Base-by-base conservation (phyloP, 2,113 vertebrate species). In the Eudyptes chrysolophus region DNA sequence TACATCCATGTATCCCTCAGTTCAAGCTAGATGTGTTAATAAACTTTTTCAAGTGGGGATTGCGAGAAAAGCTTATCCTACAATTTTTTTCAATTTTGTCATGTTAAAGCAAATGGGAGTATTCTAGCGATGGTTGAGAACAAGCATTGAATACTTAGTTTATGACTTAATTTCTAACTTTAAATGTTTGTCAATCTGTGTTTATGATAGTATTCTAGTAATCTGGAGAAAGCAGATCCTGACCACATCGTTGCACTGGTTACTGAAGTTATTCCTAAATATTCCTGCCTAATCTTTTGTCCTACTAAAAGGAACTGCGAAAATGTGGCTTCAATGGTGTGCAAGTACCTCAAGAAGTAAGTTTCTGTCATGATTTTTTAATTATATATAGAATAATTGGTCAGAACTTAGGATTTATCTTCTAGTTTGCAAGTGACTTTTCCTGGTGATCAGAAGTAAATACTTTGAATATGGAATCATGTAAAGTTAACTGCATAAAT, bases 261-360 rank as follows among this genome's bases (percentile, higher is more conserved):
- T 84, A 99, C 99, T 34, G 99, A 99, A 97, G 99, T 99, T 68
- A 99, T 99, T 87, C 99, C 99, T 16, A 78, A 95, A 11, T 98
- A 99, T 62, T 99, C 99, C 49, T 99, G 99, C 90, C 98, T 99
- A 32, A 97, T 99, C 42, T 99, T 99, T 98, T 99, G 99, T 90
- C 99, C 99, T 44, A 99, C 99, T 77, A 99, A 99, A 98, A 99
- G 99, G 98, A 99, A 99, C 95, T 99, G 99, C 97, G 99, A 99
- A 98, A 99, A 99, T 20, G 99, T 99, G 44, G 99, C 98, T 40
- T 98, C 90, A n/a, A 99, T 99, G 99, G 99, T 99, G 96, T 99
- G 99, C 98, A 99, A 98, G 88, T 99, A 99, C 90, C 98, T 99
- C 81, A 99, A 98, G 68, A 98, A 99, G 99, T 99, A 98, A 95